Conservation (phyloP, 1,140 invertebrate genomes). For the Popillia japonica region DNA sequence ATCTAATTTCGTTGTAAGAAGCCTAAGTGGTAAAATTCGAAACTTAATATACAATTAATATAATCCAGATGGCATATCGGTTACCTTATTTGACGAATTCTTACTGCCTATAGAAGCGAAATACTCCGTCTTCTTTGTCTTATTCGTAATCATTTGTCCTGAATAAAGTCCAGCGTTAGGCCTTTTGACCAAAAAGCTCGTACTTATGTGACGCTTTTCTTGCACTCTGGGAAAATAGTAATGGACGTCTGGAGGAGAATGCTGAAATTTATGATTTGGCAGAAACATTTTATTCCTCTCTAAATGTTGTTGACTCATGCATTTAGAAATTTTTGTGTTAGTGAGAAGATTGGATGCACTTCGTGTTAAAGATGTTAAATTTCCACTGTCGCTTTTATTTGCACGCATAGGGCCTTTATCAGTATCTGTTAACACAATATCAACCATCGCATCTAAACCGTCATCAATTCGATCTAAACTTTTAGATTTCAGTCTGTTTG, state of each 20-base stretch:
- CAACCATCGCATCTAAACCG: constrained; percentile 74
- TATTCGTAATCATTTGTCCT: constrained; percentile 58
- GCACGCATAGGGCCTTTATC: constrained; percentile 49
- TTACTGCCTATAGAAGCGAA: constrained; percentile 36
- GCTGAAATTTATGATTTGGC: constrained; percentile 46
- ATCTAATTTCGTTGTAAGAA: neutral
- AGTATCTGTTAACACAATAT: constrained; percentile 70
- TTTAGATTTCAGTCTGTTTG: constrained; percentile 71
- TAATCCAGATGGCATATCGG: constrained; percentile 76
- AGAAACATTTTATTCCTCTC: constrained; percentile 60
- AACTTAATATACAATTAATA: constrained; percentile 62
- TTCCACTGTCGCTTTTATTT: constrained; percentile 61
- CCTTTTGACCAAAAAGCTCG: constrained; percentile 67
- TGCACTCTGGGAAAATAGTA: constrained; percentile 58
- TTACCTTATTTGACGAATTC: constrained; percentile 64
- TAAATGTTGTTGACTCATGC: constrained; percentile 44
- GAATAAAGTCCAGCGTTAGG: constrained; percentile 70
- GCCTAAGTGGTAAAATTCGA: neutral
- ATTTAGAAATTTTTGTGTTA: constrained; percentile 41
- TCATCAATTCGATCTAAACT: constrained; percentile 81
- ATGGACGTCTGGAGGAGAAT: constrained; percentile 46
- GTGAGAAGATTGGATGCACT: constrained; percentile 51
- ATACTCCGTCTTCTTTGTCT: constrained; percentile 41
- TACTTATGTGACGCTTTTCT: constrained; percentile 55
- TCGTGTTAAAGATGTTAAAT: constrained; percentile 46